Base-by-base conservation (phyloP, 64 coral and sea anemone genomes). In the Trachythela sp. region DNA sequence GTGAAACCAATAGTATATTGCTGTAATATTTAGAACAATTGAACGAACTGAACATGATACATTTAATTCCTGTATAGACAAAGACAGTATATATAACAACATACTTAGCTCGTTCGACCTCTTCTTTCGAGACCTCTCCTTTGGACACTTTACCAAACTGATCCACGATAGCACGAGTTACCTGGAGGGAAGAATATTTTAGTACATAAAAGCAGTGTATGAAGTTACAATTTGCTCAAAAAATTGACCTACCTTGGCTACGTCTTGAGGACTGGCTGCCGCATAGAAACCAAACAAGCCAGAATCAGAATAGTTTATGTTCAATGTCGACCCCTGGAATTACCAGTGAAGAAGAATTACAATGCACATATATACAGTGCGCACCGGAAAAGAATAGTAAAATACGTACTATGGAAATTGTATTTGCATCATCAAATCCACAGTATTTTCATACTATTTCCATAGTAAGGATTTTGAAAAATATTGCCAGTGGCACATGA, bases 271-370 rank as follows among this genome's bases (percentile, higher is more conserved):
- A 17, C 31, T 35, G 15, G 75, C 75, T 80, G 75, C 75, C 31
- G 75, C 75, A 80, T 80, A 80, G 13, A 80, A 80, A 14, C 75
- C 75, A 37, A 80, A 80, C 33, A 80, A 37, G 11, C 75, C 75
- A 36, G 75, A 80, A 39, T 80, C 75, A 80, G 75, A 30, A 80
- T 80, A 80, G 38, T 37, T 80, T 20, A 80, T 80, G 38, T 80
- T 80, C 9, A 80, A 13, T 38, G 75, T 30, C 0, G 75, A 80
- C 10, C 20, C 75, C 75, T 80, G 75, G 4, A 39, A 35, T 38
- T 35, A 37, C 20, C 0, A 7, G 15, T n/a, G 30, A 5, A 14
- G 20, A 80, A 29, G 30, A 29, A 80, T 30, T 38, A 80, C 1
- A 77, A 36, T 77, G 17, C 13, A 68, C 30, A 68, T 5, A 68